Base-by-base conservation (phyloP, 1,140 invertebrate species). In the Ceratosolen solmsi region DNA sequence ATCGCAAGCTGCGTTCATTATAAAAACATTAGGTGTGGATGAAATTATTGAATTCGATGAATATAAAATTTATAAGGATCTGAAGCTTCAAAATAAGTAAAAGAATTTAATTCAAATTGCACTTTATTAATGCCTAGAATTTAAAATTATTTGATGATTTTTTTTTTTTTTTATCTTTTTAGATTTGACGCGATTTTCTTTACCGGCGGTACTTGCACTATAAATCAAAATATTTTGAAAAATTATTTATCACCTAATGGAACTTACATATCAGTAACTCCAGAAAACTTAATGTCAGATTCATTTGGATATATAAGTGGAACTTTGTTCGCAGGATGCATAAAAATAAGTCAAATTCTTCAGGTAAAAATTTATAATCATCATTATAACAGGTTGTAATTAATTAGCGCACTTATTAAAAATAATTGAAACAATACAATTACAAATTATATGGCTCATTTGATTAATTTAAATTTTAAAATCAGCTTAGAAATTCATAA, bases 131-230 rank as follows among this genome's bases (percentile, higher is more conserved):
- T 30, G 22, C 20, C 20, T 71, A 13, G 15, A 70, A 41, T 13
- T n/a, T 70, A 70, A 70, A 68, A 65, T 83, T 78, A n/a, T n/a
- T n/a, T 81, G 86, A 36, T 65, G 41, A 46, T 80, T 60, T 73
- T 83, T 82, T 85, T 82, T 87, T 81, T 41, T 8, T 80, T 60
- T 73, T 83, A 81, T 85, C 80, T 87, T 81, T 41, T 8, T 84
- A 94, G 93, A 84, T 95, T 92, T 84, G 92, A 94, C 86, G 87
- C 92, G 38, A 92, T 94, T 84, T 92, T 94, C 88, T 93, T 93
- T 85, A 93, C 92, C 49, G 92, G 90, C 27, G 92, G 91, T 38
- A 15, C 20, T 33, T 77, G 84, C 41, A 71, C 87, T 27, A 89
- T 91, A 22, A 85, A 92, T 80, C 87, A 92, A 81, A 86, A 88